Evolutionary conservation across 2,888 invertebrate genomes (phyloP).

Genomic region (Drosophila aldrichi): DNA sequence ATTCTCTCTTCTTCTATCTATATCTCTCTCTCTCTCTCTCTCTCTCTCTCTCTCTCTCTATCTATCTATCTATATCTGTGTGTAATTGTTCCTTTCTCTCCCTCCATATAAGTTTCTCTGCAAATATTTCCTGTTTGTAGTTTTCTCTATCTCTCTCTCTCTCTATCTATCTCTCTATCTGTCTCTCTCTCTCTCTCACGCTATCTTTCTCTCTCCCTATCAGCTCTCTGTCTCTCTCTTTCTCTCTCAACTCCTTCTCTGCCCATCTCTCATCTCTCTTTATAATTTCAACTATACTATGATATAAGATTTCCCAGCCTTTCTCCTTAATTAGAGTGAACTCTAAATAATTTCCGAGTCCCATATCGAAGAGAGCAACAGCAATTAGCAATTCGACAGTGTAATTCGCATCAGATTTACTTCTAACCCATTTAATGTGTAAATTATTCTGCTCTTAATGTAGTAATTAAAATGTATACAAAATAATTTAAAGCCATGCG

Average conservation of each 20-base stretch:
- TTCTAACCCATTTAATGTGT: neutral
- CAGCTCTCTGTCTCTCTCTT: neutral
- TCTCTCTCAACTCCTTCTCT: neutral
- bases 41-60: neutral
- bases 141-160: conserved; percentile 26
- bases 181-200: neutral
- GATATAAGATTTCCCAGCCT: neutral
- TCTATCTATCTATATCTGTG: neutral
- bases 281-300: too few species aligned
- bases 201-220: neutral
- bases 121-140: too few species aligned
- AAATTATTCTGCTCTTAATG: neutral
- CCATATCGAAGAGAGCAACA: too few species aligned
- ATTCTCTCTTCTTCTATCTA: conserved; percentile 26
- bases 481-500: neutral
- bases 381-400: neutral
- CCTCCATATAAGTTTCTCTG: neutral
- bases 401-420: neutral
- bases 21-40: neutral
- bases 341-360: neutral
- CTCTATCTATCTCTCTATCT: conserved; percentile 24
- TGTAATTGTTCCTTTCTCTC: neutral
- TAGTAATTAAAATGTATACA: neutral
- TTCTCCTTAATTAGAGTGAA: neutral
- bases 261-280: too few species aligned